Base-by-base conservation (phyloP, 2,888 invertebrate species). In the Argyra leucocephala region DNA sequence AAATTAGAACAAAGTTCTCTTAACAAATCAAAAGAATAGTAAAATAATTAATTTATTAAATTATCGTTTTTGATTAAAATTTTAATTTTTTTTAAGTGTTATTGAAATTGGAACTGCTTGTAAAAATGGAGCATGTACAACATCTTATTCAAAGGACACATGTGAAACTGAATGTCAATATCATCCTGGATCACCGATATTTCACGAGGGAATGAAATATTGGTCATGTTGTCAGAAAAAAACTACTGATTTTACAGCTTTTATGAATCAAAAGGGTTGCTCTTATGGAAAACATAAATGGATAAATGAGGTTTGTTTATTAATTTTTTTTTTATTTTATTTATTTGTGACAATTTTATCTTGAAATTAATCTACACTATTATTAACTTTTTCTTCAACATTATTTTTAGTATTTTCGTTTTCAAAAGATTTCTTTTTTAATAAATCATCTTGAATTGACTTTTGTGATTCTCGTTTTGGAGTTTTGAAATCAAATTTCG, bases 171-270 rank as follows among this genome's bases (percentile, higher is more conserved):
- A 82, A 63, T 97, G 97, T 76, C 81, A 82, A 62, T 83, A 90
- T 79, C 97, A 98, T 81, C 88, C 93, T 0, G 97, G 97, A 1
- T 84, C 83, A 57, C 94, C 97, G 0, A 85, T 98, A 63, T 98
- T 98, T 78, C 97, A 98, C 73, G 97, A 98, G 82, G 97, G 96
- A 0, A 82, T 96, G 76, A 98, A 98, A 77, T 98, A 87, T 79
- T 98, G 97, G 97, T 90, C 95, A 0, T 99, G 99, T 76, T 99
- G 99, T 75, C 87, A 90, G 72, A 90, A 89, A 74, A 87, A 89
- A 74, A 98, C 98, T 0, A 88, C 93, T 1, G 98, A 99, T 76
- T 99, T 99, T 76, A 86, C 91, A 66, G 86, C 85, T 2, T 99
- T 99, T 76, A 82, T 99, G 65, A 89, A 88, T 65, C 98, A 98